These are phyloP conservation scores for Poliocrania exsul DNA, from an alignment of 2,797 vertebrate species.

Conservation along the genomic window DNA sequence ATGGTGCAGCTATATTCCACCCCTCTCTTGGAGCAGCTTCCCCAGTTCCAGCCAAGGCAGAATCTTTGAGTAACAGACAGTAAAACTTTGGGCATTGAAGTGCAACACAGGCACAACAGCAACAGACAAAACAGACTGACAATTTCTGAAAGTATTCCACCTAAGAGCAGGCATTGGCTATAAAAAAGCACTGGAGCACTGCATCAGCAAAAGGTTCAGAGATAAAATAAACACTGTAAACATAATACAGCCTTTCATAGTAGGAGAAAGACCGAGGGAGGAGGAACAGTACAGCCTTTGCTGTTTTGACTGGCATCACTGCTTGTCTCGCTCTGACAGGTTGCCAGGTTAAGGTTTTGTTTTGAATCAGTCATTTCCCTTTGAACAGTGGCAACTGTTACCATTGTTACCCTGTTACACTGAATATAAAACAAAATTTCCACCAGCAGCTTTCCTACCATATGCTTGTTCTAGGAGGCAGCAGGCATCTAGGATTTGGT, in stretches of 20 bases:
- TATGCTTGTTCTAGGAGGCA: slow-evolving; percentile 64
- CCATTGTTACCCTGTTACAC: slow-evolving; percentile 68
- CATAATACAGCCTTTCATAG: slow-evolving; percentile 67
- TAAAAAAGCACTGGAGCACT: slow-evolving; percentile 7
- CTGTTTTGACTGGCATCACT: slow-evolving; percentile 68
- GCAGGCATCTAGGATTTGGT: slow-evolving; percentile 56
- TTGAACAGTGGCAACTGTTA: slow-evolving; percentile 70
- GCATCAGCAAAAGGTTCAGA: slow-evolving; percentile 54
- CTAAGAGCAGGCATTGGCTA: slow-evolving; percentile 13
- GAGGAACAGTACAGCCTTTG: slow-evolving; percentile 69
- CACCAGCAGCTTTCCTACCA: slow-evolving; percentile 65
- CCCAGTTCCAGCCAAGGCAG: background rate
- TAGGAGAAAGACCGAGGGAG: slow-evolving; percentile 55
- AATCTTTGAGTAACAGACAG: background rate
- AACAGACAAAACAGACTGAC: slow-evolving; percentile 17
- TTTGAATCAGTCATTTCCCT: slow-evolving; percentile 62
- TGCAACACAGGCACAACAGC: background rate
- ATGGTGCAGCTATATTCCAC: background rate
- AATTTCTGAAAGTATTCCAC: slow-evolving; percentile 35
- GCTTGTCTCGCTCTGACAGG: slow-evolving; percentile 52
- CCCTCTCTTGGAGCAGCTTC: background rate
- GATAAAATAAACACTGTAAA: slow-evolving; percentile 69
- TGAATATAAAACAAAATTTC: slow-evolving; percentile 66
- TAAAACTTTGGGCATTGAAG: background rate
- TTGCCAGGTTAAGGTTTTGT: slow-evolving; percentile 68